A percentile compares a stretch with the other conserved stretches of the same genome.
Evolutionary conservation across 2,888 invertebrate species (phyloP).

Genomic region (Oscheius onirici): DNA sequence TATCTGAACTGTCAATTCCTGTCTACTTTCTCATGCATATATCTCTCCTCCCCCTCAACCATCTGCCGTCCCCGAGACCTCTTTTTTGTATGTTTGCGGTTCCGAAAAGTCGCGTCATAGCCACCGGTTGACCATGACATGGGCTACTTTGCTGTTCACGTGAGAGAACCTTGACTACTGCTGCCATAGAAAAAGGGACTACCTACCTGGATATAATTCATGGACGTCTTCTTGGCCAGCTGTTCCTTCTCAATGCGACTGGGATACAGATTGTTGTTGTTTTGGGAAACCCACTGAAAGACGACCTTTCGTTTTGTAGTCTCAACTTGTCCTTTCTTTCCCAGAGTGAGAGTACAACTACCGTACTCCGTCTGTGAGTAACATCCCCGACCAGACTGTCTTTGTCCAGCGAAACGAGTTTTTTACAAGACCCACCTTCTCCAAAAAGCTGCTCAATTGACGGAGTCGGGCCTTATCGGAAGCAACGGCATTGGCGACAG

Average conservation of each 20-base stretch:
- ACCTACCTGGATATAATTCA: constrained; percentile 44
- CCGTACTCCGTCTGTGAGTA: constrained; percentile 16
- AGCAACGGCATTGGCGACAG: constrained; percentile 36
- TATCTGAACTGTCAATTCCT: too few relatives aligned
- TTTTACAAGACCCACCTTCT: constrained; percentile 25
- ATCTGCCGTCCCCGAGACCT: too few relatives aligned
- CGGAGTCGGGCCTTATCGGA: constrained; percentile 34
- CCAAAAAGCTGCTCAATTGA: constrained; percentile 22
- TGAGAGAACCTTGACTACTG: constrained; percentile 5
- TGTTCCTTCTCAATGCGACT: constrained; percentile 45
- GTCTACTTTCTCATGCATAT: too few relatives aligned
- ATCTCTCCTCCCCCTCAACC: too few relatives aligned
- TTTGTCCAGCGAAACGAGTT: not conserved
- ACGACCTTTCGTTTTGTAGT: not conserved
- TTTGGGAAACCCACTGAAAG: constrained; percentile 35
- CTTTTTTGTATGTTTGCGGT: too few relatives aligned
- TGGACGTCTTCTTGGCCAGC: constrained; percentile 38
- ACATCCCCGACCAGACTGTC: not conserved
- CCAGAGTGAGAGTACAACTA: not conserved
- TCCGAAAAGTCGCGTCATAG: too few relatives aligned
- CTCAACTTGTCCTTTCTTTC: too few relatives aligned
- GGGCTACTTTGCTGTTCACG: not conserved
- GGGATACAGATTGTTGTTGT: constrained; percentile 49
- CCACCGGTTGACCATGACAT: constrained; percentile 20
- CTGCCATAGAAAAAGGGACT: not conserved